Base-by-base conservation (phyloP, 2,888 invertebrate genomes). In the Latrodectus hesperus region DNA sequence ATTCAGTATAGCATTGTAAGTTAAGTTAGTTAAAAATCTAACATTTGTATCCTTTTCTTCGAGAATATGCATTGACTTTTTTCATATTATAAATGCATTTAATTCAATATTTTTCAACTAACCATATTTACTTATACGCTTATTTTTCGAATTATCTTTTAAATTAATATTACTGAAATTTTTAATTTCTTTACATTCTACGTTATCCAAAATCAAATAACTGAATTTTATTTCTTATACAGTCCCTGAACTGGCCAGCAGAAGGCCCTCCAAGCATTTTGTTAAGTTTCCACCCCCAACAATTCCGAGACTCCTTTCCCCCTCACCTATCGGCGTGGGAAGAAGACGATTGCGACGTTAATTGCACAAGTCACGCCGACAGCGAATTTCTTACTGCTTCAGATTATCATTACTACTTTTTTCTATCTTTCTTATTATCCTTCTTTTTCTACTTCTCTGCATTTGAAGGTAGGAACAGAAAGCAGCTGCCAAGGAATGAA, bases 291-390 rank as follows among this genome's bases (percentile, higher is more conserved):
- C 86, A 87, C 86, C 86, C 81, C 86, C 86, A 81, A 87, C 86
- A 64, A 87, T 77, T 81, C 86, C 76, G 81, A 73, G 49, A 52
- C 74, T 60, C 72, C 16, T 68, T 49, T n/a, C 86, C 76, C 86
- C 86, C 81, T 53, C 60, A 74, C 60, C 67, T 74, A 72, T 78
- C 68, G 84, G 86, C 86, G 86, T 87, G 86, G 86, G 86, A 87
- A 87, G 86, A 86, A 87, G 86, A 87, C 86, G 80, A 86, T 80
- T 80, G 51, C 80, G 86, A 87, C 86, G 86, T 81, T 87, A 87
- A 87, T 87, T 87, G 86, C 81, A 51, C 86, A 60, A 87, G 86
- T 87, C 86, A 87, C 86, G 86, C 86, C 81, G 86, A 77, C 86
- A 77, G 79, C 85, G 86, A 81, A 81, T 87, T 86, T 87, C 86